These are phyloP conservation scores for Eleutherodactylus coqui DNA, from an alignment of 2,797 vertebrate species.

Conservation along the genomic window DNA sequence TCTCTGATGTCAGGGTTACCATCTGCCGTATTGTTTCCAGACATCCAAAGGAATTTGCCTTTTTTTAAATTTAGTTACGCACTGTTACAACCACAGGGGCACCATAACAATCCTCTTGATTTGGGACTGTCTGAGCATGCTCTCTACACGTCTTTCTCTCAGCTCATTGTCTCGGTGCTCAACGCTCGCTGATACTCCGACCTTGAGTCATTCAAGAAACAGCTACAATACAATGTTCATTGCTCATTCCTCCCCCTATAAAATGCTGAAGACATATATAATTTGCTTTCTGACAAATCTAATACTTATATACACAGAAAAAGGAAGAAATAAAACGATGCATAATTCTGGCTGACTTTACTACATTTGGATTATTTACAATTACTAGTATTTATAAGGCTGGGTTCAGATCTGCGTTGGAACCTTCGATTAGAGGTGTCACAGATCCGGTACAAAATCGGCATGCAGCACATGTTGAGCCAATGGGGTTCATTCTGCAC, in stretches of 20 bases:
- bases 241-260: background rate
- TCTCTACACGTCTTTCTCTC: background rate
- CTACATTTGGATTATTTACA: background rate
- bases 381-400: background rate
- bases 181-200: background rate
- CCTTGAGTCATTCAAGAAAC: background rate
- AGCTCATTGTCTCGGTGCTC: background rate
- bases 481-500: too few species aligned
- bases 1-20: slow-evolving; percentile 55
- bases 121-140: slow-evolving; percentile 4
- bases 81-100: slow-evolving; percentile 50
- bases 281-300: background rate
- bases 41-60: slow-evolving; percentile 54
- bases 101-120: slow-evolving; percentile 47
- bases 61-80: slow-evolving; percentile 44
- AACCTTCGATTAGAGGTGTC: too few species aligned
- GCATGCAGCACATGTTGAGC: too few species aligned
- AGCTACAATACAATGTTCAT: background rate
- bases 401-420: too few species aligned
- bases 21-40: slow-evolving; percentile 62
- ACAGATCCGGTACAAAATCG: too few species aligned
- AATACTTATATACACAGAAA: background rate
- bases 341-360: background rate
- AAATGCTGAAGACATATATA: background rate
- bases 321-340: background rate